Conservation (phyloP, 2,888 invertebrate genomes). For the Apoda limacodes region DNA sequence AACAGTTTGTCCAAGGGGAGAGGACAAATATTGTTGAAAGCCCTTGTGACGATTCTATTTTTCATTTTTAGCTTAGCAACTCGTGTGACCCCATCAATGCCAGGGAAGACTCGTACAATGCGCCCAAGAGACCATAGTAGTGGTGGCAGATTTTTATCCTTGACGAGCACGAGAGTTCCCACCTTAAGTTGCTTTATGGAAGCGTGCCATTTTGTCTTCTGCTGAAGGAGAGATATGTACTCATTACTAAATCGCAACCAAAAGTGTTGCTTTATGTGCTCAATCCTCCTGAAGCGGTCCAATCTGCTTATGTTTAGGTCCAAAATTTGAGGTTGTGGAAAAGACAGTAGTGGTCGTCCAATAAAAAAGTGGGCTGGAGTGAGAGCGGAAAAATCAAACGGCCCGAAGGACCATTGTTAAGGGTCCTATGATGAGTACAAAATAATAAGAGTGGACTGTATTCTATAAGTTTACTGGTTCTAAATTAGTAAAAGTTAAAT, state of each 20-base stretch:
- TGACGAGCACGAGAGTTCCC: constrained; percentile 14
- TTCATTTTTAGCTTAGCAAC: constrained; percentile 12
- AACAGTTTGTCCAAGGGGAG: too few relatives aligned
- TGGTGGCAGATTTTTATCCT: constrained; percentile 13
- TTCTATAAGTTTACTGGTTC: too few relatives aligned
- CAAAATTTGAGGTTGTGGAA: too few relatives aligned
- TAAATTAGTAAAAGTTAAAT: too few relatives aligned
- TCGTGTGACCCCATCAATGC: constrained; percentile 12
- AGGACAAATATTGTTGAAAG: too few relatives aligned
- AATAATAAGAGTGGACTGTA: too few relatives aligned
- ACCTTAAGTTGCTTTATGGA: constrained; percentile 4
- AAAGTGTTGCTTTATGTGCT: constrained; percentile 5
- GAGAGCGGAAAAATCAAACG: too few relatives aligned
- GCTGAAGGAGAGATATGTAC: constrained; percentile 7
- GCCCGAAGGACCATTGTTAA: constrained; percentile 9
- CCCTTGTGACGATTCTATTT: constrained; percentile 10
- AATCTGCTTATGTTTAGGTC: constrained; percentile 3
- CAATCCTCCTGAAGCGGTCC: constrained; percentile 3
- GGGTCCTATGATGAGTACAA: constrained; percentile 14
- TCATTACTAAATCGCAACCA: constrained; percentile 5
- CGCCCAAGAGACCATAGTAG: constrained; percentile 15
- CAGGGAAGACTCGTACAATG: constrained; percentile 5
- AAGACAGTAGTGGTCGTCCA: too few relatives aligned
- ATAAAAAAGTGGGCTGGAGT: too few relatives aligned
- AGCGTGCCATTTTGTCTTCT: constrained; percentile 8